Conservation (phyloP, 1,140 invertebrate species). For the Agrilus planipennis region DNA sequence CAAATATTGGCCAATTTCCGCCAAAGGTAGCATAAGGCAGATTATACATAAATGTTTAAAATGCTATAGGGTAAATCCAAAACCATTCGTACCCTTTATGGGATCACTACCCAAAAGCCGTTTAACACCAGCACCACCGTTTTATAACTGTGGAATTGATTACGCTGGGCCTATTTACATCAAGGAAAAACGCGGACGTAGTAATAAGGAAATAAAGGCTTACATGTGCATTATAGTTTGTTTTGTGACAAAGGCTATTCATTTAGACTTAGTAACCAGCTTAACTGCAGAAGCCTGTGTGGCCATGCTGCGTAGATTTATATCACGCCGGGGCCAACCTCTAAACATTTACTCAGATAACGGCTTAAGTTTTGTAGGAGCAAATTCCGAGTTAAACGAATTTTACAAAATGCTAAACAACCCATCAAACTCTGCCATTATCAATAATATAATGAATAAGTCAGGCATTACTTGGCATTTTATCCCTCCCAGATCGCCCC, state of each 20-base stretch:
- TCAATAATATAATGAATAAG: background rate
- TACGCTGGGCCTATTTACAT: constrained; percentile 21
- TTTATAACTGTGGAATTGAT: constrained; percentile 14
- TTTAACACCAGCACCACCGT: constrained; percentile 12
- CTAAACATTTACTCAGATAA: background rate
- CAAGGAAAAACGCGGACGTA: constrained; percentile 13
- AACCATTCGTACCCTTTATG: constrained; percentile 19
- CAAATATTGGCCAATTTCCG: constrained; percentile 12
- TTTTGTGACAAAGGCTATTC: constrained; percentile 18
- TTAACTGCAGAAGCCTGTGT: no score
- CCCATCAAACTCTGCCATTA: background rate
- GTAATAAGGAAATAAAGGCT: constrained; percentile 13
- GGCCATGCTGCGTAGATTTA: background rate
- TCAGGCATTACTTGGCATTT: background rate
- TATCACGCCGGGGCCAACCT: background rate
- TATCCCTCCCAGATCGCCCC: background rate
- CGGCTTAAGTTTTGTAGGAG: background rate
- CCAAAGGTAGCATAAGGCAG: constrained; percentile 7
- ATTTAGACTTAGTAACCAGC: constrained; percentile 21
- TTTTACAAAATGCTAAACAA: constrained; percentile 1
- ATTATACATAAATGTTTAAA: constrained; percentile 19
- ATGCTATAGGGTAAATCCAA: constrained; percentile 18
- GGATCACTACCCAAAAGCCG: constrained; percentile 18
- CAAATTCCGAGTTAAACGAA: background rate
- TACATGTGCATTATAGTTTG: constrained; percentile 21